Conservation (phyloP, 1,140 invertebrate species). For the Zaprionus davidi region DNA sequence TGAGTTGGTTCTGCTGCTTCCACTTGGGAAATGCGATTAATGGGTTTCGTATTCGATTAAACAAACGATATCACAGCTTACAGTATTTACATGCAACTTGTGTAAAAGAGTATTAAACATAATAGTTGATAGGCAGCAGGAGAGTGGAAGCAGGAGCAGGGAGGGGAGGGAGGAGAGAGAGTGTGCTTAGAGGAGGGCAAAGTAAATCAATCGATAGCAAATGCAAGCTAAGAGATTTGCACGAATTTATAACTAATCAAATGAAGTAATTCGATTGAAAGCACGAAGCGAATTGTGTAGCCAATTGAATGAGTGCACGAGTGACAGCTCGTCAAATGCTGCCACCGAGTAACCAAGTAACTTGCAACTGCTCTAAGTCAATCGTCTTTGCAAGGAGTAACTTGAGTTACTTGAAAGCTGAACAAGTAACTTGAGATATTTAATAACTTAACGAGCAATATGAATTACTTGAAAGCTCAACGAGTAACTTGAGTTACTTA, state of each 20-base stretch:
- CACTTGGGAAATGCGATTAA: conserved; percentile 46
- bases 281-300: background rate
- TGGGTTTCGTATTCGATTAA: conserved; percentile 32
- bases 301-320: background rate
- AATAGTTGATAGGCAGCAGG: conserved; percentile 8
- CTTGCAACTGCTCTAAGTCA: background rate
- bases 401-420: too few species aligned
- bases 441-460: too few species aligned
- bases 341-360: background rate
- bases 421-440: too few species aligned
- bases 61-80: conserved; percentile 24
- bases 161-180: background rate
- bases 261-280: background rate
- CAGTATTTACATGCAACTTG: conserved; percentile 19
- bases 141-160: background rate
- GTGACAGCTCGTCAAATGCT: background rate
- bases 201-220: background rate
- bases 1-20: background rate
- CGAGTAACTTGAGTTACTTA: too few species aligned
- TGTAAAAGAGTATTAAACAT: conserved; percentile 9
- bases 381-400: background rate
- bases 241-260: background rate
- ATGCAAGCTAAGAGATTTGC: conserved; percentile 1
- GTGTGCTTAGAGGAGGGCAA: background rate
- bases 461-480: too few species aligned